Conservation (phyloP, 2,797 vertebrate genomes). For the Sebastes baramenuke region DNA sequence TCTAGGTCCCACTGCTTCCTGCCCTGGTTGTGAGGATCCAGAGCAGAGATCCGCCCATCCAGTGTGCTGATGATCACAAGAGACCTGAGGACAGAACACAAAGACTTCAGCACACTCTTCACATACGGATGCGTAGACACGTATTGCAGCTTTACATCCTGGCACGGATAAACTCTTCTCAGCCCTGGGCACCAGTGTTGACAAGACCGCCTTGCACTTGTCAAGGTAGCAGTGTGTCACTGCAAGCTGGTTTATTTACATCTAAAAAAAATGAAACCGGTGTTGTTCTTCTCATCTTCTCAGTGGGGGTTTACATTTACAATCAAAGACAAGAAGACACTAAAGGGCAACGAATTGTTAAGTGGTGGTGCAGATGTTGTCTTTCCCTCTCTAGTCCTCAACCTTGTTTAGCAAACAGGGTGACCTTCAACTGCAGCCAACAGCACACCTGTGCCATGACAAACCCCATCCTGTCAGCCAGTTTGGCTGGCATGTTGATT, state of each 20-base stretch:
- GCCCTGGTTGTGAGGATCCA: constrained; percentile 94
- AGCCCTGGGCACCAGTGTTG: background rate
- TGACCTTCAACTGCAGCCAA: constrained; percentile 58
- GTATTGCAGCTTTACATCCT: background rate
- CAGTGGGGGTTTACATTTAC: background rate
- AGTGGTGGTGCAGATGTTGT: constrained; percentile 42
- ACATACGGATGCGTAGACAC: background rate
- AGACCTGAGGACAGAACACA: constrained; percentile 79
- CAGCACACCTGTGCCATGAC: constrained; percentile 60
- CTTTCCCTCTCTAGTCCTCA: constrained; percentile 5
- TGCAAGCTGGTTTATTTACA: background rate
- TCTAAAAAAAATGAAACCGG: background rate
- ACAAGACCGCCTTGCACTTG: background rate
- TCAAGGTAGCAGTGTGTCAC: background rate
- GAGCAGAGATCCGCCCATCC: constrained; percentile 94
- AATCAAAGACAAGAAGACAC: constrained; percentile 11
- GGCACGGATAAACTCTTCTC: background rate
- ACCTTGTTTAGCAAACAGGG: constrained; percentile 33
- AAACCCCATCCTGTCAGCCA: constrained; percentile 28
- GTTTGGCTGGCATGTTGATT: constrained; percentile 20
- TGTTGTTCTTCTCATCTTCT: background rate
- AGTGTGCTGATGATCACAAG: constrained; percentile 97
- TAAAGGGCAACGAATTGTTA: constrained; percentile 4
- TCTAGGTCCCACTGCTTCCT: constrained; percentile 98
- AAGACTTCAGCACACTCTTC: background rate